Base-by-base conservation (phyloP, 2,888 invertebrate genomes). In the Teleogryllus oceanicus region DNA sequence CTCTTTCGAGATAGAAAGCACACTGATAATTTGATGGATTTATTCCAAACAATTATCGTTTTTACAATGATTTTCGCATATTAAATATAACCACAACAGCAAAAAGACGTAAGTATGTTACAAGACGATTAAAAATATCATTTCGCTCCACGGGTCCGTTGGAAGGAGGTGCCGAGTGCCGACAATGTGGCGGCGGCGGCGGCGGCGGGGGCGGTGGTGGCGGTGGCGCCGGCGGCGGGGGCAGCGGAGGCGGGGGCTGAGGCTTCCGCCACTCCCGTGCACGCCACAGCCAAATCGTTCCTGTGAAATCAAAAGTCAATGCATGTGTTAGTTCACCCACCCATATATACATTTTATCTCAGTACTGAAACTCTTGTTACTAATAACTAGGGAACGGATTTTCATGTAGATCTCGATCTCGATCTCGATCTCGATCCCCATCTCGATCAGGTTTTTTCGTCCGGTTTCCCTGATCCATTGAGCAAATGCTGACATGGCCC, bases 231-330 rank as follows among this genome's bases (percentile, higher is more conserved):
- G 62, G 62, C 62, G 62, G 62, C 62, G 13, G 62, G 62, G 13
- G 62, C 62, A n/a, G 62, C 62, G 62, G 62, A n/a, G 62, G 62
- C 62, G 62, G 62, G 62, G 62, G 62, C 62, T 62, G 62, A n/a
- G 8, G 62, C 62, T 3, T 62, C 62, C 62, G 62, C 62, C 0
- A n/a, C 62, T 62, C 5, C 16, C 62, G 62, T 8, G 37, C 8
- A 8, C 62, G 62, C 2, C 62, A 18, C 62, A 12, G 62, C n/a
- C 62, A 62, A 13, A 62, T 62, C 1, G 62, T 13, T n/a, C 13
- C 62, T 62, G 62, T 10, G 16, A 5, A 37, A 5, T 5, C 37
- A 37, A 37, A 1, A 5, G 37, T 37, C 8, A 37, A 37, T 62
- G 12, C 62, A 12, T 62, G n/a, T 18, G n/a, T 62, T 62, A 62